Percentiles rank a stretch among this genome's conserved stretches.
These are phyloP conservation scores for Caracal caracal DNA, from an alignment of 2,113 vertebrate genomes.

Conservation along the genomic window DNA sequence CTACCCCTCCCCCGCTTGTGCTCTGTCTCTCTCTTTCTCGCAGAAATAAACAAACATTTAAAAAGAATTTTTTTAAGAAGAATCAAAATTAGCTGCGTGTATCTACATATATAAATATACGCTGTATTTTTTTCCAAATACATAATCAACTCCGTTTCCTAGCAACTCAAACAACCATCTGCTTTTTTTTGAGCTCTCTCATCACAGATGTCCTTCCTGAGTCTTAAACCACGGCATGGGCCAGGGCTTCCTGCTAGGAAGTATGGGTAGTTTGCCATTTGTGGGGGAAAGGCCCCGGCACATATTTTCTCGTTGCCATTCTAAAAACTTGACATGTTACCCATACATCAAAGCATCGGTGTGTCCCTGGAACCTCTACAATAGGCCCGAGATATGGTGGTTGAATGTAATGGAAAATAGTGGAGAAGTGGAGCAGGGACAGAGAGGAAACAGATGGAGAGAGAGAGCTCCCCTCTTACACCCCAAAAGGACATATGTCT, in stretches of 20 bases:
- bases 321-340: background rate
- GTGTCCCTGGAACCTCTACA: background rate
- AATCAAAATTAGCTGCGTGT: background rate
- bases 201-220: constrained; percentile 73
- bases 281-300: background rate
- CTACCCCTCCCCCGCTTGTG: too few relatives aligned
- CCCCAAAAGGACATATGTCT: background rate
- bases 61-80: too few relatives aligned
- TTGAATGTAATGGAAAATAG: background rate
- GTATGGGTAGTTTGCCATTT: constrained; percentile 8
- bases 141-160: constrained; percentile 28
- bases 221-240: constrained; percentile 53
- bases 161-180: constrained; percentile 54
- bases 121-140: constrained; percentile 3
- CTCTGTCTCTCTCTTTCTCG: too few relatives aligned
- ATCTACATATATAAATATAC: background rate
- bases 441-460: background rate
- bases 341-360: background rate
- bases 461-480: background rate
- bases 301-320: background rate
- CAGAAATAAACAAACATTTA: too few relatives aligned
- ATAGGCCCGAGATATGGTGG: background rate
- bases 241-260: constrained; percentile 70
- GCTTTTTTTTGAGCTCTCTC: constrained; percentile 36
- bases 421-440: background rate